phyloP scores from a whole-genome alignment of 2,113 vertebrate genomes.

The Monopterus albus region DNA sequence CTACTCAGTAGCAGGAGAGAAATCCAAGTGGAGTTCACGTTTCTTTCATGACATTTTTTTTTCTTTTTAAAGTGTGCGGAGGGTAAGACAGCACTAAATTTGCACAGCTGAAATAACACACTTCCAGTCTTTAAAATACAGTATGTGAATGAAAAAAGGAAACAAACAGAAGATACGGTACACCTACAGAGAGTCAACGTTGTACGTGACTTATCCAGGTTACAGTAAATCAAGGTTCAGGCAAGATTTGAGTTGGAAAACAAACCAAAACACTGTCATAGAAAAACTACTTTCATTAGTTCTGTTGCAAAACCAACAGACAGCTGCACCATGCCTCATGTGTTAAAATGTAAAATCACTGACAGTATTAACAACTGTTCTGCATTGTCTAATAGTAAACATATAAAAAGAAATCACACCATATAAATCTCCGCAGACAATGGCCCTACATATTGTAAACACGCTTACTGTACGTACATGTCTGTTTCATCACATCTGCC shows the following conservation, averaged over 20 bases:
- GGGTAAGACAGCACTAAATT: background rate
- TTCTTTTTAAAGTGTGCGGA: too few relatives aligned
- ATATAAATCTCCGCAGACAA: background rate
- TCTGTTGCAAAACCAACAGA: background rate
- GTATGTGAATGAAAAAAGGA: background rate
- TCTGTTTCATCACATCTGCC: too few relatives aligned
- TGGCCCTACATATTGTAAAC: conserved; percentile 1
- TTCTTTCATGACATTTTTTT: conserved; percentile 24
- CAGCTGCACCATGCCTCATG: background rate
- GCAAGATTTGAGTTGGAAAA: background rate
- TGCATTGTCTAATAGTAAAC: background rate
- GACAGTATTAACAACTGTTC: background rate
- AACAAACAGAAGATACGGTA: background rate
- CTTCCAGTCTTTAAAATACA: background rate
- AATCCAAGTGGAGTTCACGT: conserved; percentile 42
- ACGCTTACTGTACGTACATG: too few relatives aligned
- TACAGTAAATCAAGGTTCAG: background rate
- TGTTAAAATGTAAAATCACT: background rate
- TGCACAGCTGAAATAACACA: conserved; percentile 15
- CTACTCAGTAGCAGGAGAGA: conserved; percentile 4
- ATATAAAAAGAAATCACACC: too few relatives aligned
- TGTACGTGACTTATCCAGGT: background rate
- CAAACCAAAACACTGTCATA: background rate
- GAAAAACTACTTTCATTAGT: background rate
- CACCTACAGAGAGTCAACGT: background rate